Evolutionary conservation across 1,140 invertebrate species (phyloP), one percentile per base, ranked within the genome.

Genomic region (Melitaea cinxia): DNA sequence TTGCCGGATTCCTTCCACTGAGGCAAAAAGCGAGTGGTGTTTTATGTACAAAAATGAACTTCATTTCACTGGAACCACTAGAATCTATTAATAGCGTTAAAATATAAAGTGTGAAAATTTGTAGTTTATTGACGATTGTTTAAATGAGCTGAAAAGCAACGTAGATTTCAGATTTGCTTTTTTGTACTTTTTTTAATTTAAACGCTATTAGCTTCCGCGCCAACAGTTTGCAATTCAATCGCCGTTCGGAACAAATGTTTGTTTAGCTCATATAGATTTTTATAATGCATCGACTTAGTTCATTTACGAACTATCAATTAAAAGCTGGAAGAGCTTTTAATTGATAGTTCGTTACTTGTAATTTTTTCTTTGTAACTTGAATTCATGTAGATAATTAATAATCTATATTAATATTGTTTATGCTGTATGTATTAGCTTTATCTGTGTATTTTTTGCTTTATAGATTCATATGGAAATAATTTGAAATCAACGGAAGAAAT

Each of bases 1-100:
- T 70, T 70, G 63, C 68, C 53, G 53, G 63, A 66, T 66, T 66
- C 63, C 57, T 62, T 57, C 37, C 35, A 42, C 33, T 9, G 50
- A 42, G 39, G 57, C 56, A 59, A 69, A 58, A 59, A 55, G 62
- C 67, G 55, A 65, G 62, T 65, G 52, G 42, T n/a, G 42, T 56
- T 65, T 64, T 57, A 45, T 65, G 15, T 57, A 65, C 53, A 35
- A 39, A n/a, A 57, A 45, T 65, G 53, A 65, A 65, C 30, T 57
- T 47, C 42, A 33, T 63, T 65, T 57, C 57, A 24, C 56, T 28
- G 24, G 15, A 23, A 21, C 50, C 39, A 49, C 60, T 62, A 62
- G 50, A 62, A 55, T 55, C 30, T 54, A 62, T 62, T 62, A 55
- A 42, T 52, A 62, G 47, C 14, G 35, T 42, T 17, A 45, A 1